These are phyloP conservation scores for Lucilia cuprina DNA, from an alignment of 1,140 invertebrate species.

Conservation along the genomic window DNA sequence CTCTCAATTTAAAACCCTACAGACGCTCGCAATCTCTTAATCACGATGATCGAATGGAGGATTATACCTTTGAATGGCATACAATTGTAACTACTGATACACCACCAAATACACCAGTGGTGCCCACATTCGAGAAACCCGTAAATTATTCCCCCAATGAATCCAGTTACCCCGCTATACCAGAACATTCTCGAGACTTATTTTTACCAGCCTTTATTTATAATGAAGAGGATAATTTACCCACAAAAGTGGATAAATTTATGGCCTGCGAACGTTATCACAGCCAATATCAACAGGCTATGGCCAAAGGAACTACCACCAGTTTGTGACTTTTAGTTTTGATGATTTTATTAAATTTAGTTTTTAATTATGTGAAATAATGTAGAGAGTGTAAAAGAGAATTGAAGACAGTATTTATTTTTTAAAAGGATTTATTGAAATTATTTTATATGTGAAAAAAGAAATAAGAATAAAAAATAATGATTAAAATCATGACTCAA, in stretches of 20 bases:
- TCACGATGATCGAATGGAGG: background rate
- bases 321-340: background rate
- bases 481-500: background rate
- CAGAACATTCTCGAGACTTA: background rate
- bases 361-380: background rate
- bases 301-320: background rate
- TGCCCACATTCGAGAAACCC: background rate
- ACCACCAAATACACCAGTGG: conserved; percentile 24
- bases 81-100: conserved; percentile 43
- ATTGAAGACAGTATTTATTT: background rate
- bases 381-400: background rate
- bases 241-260: conserved; percentile 30
- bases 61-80: conserved; percentile 48
- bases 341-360: background rate
- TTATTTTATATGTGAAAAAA: background rate
- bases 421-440: background rate
- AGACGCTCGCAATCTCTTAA: background rate
- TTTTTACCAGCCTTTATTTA: conserved; percentile 21
- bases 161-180: background rate
- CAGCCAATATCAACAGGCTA: conserved; percentile 24
- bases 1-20: conserved; percentile 45
- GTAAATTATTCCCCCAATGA: background rate
- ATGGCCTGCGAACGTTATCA: conserved; percentile 41
- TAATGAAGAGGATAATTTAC: conserved; percentile 1
- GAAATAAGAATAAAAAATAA: background rate